Base-by-base conservation (phyloP, 2,113 vertebrate species). In the Anthoscopus minutus region DNA sequence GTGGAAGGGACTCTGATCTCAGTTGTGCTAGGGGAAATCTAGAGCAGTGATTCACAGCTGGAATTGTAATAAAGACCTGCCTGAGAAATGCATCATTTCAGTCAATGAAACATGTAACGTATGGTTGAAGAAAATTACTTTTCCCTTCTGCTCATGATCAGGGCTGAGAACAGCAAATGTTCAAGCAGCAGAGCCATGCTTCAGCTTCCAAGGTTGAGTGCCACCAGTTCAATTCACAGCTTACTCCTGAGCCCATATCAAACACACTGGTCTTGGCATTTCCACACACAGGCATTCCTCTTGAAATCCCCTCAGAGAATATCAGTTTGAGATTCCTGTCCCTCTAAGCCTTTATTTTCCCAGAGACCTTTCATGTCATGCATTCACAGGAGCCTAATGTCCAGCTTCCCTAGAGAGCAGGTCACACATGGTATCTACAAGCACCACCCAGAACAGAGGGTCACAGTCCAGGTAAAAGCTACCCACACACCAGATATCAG, bases 41-140 rank as follows among this genome's bases (percentile, higher is more conserved):
- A 81, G 66, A 92, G 77, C 76, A 90, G 82, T 47, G 86, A 86
- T 83, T 94, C 93, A 95, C 86, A 86, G 86, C 88, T 88, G 83
- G 88, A 93, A 93, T 87, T 78, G 58, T 56, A 93, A 89, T 93
- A 94, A 86, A 88, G 85, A 60, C 74, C 54, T 78, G 67, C 72
- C 80, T 88, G 76, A 88, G 86, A 95, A 96, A 91, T 87, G 62
- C 78, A 87, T 74, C 73, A 65, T 87, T 93, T 92, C 78, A 50
- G 89, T 53, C 89, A 84, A 61, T 38, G 78, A 70, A 96, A 94
- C 69, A 81, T 7, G 3, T 74, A 92, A 81, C 3, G 0, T 51
- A 44, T 31, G 7, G 2, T 23, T 78, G 61, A n/a, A 77, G 66
- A 91, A 87, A 91, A 89, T 88, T 8, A 64, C 77, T 89, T 90